phyloP scores from a whole-genome alignment of 2,113 vertebrate genomes.

The Neolamprologus ventralis region DNA sequence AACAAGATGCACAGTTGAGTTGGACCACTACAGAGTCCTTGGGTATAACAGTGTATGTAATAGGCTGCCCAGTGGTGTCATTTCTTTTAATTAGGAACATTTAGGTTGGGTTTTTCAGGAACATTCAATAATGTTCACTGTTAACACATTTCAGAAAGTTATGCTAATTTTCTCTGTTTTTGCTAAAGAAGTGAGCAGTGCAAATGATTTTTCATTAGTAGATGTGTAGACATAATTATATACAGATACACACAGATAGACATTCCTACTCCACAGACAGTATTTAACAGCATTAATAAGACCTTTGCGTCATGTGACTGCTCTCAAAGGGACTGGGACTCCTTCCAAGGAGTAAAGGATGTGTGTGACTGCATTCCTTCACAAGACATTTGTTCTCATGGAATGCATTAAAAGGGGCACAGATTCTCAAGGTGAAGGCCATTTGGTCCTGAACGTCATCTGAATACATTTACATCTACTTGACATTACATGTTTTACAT shows the following conservation, averaged over 20 bases:
- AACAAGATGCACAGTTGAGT: not conserved
- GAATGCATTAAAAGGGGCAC: not conserved
- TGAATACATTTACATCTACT: constrained; percentile 51
- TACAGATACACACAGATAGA: not conserved
- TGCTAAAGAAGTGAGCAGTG: not conserved
- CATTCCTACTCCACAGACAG: not conserved
- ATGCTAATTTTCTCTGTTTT: not conserved
- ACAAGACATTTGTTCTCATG: not conserved
- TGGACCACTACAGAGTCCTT: not conserved
- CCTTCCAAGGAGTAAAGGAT: not conserved
- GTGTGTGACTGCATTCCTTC: not conserved
- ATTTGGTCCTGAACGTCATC: not conserved
- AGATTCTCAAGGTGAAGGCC: constrained; percentile 7
- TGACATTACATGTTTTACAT: constrained; percentile 22
- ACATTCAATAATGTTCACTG: not conserved
- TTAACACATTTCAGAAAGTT: not conserved
- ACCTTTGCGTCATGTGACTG: constrained; percentile 3
- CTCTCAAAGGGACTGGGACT: not conserved
- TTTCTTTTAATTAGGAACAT: not conserved
- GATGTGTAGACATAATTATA: not conserved
- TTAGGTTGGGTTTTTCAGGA: not conserved
- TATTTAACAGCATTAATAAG: not conserved
- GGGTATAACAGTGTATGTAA: not conserved
- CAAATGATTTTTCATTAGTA: not conserved
- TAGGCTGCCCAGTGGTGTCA: not conserved